Evolutionary conservation across 1,140 invertebrate genomes (phyloP).

Genomic region (Oryzaephilus surinamensis): DNA sequence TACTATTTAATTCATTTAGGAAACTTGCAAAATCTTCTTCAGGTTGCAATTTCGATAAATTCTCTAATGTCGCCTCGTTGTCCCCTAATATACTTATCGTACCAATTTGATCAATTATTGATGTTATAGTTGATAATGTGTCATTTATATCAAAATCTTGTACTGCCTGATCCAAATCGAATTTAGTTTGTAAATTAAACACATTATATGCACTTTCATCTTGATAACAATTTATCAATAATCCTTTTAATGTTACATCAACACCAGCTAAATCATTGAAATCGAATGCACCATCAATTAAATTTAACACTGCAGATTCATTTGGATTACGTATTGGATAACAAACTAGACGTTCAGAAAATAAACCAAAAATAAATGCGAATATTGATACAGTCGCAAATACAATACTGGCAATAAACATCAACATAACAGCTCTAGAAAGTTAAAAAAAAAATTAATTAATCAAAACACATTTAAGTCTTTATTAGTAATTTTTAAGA

Average conservation of each 20-base stretch:
- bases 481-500: too few relatives aligned
- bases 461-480: slow-evolving; percentile 9
- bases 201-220: slow-evolving; percentile 64
- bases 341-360: slow-evolving; percentile 61
- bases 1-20: slow-evolving; percentile 43
- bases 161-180: slow-evolving; percentile 44
- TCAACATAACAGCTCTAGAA: slow-evolving; percentile 66
- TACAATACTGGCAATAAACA: slow-evolving; percentile 64
- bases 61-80: slow-evolving; percentile 55
- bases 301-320: slow-evolving; percentile 49
- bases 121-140: slow-evolving; percentile 46
- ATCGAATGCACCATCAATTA: slow-evolving; percentile 48
- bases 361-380: slow-evolving; percentile 61
- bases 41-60: slow-evolving; percentile 54
- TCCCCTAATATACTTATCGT: slow-evolving; percentile 48
- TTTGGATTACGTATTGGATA: slow-evolving; percentile 59
- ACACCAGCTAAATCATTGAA: slow-evolving; percentile 27
- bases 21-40: slow-evolving; percentile 59
- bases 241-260: slow-evolving; percentile 19
- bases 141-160: slow-evolving; percentile 43
- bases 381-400: slow-evolving; percentile 57
- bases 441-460: slow-evolving; percentile 14
- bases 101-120: slow-evolving; percentile 40
- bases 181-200: slow-evolving; percentile 44
- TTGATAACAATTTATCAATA: slow-evolving; percentile 52